Evolutionary conservation across 2,888 invertebrate genomes (phyloP), one percentile per base, ranked within the genome.

Genomic region (Tetropium fuscum): DNA sequence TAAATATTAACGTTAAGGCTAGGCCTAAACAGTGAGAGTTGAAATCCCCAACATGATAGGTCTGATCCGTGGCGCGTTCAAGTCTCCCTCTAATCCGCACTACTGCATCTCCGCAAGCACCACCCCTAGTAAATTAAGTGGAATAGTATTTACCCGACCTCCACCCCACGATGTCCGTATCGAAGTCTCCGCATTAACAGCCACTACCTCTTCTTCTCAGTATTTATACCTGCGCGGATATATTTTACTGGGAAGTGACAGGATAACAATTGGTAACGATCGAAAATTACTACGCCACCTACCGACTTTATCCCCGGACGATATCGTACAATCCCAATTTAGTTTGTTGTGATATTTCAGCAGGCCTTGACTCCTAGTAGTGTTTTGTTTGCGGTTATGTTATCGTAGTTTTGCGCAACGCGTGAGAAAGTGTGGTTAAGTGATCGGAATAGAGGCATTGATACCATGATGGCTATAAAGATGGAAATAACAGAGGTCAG

Each of bases 401-500:
- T 27, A n/a, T 10, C 5, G 20, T 3, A 11, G 18, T 3, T n/a
- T 40, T 15, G 30, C 18, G 32, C 30, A 13, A 5, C 22, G 20
- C 60, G 58, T 53, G 54, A 25, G 60, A 60, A 58, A 64, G 62
- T 60, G 63, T 45, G 62, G 62, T 61, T 58, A 63, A 20, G 53
- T 58, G 16, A 15, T 11, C 19, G 19, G 15, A n/a, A 32, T 10
- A 44, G 22, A 7, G 32, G 16, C 10, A 25, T 13, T 43, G 1
- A 25, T 41, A 6, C 16, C n/a, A 56, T 48, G 45, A 69, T 60
- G 64, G 53, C 64, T 1, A 20, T 49, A 30, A 73, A 72, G 54
- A 60, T 66, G 62, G 75, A 76, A 34, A 57, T 74, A 41, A 57
- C 63, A 63, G 73, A 75, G 75, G 77, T 77, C 67, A 69, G 75